Evolutionary conservation across 1,140 invertebrate species (phyloP).

Genomic region (Drusus annulatus): DNA sequence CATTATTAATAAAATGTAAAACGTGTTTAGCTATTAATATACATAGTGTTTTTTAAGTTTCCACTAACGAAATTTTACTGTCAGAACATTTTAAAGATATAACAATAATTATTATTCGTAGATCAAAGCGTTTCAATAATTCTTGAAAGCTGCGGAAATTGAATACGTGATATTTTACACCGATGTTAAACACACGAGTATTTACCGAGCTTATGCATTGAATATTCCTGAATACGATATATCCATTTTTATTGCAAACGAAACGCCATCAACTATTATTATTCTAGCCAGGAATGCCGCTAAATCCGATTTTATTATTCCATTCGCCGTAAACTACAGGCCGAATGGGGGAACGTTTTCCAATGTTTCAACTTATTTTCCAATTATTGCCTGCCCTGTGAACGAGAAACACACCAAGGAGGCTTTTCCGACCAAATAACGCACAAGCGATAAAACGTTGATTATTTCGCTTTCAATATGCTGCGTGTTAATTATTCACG

Average conservation of each 20-base stretch:
- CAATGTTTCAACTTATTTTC: conserved; percentile 36
- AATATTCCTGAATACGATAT: conserved; percentile 11
- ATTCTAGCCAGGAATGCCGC: conserved; percentile 8
- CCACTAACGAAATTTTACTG: too few species aligned
- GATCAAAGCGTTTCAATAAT: too few species aligned
- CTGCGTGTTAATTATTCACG: conserved; percentile 18
- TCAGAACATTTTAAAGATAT: too few species aligned
- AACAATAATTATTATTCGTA: too few species aligned
- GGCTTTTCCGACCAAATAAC: not conserved
- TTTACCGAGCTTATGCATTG: not conserved
- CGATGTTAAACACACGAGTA: too few species aligned
- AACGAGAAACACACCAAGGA: not conserved
- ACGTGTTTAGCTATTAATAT: too few species aligned
- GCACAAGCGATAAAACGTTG: not conserved
- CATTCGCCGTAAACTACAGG: not conserved
- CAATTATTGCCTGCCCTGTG: conserved; percentile 26
- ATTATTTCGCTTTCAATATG: conserved; percentile 15
- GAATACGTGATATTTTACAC: too few species aligned
- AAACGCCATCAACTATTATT: conserved; percentile 19
- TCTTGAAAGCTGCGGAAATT: too few species aligned
- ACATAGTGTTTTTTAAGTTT: too few species aligned
- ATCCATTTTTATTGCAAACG: conserved; percentile 15
- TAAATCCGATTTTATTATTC: conserved; percentile 32
- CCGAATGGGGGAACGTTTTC: conserved; percentile 15
- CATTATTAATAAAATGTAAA: too few species aligned